Percentiles rank a stretch among this genome's conserved stretches.
phyloP scores from a whole-genome alignment of 2,888 invertebrate species.

The Biston stratarius region DNA sequence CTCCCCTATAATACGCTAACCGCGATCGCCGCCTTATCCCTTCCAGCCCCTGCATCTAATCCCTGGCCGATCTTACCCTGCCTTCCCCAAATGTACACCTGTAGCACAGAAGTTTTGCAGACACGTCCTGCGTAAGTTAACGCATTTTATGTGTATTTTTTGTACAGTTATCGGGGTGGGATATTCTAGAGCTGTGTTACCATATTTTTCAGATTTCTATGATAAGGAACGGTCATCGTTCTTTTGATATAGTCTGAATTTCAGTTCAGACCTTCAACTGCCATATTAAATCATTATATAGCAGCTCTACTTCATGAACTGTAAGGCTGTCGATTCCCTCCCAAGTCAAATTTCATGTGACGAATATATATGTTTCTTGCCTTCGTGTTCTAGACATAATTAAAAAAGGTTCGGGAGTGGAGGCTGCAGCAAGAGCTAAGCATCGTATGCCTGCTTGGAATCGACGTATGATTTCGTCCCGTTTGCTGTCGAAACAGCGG shows the following conservation, averaged over 20 bases:
- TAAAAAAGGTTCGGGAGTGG: too few relatives aligned
- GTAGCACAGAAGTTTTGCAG: neutral
- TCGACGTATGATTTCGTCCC: too few relatives aligned
- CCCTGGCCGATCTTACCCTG: constrained; percentile 12
- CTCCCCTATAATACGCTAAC: constrained; percentile 23
- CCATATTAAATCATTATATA: neutral
- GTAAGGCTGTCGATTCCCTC: too few relatives aligned
- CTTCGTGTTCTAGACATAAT: too few relatives aligned
- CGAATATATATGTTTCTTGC: too few relatives aligned
- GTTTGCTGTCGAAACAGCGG: too few relatives aligned
- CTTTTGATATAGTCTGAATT: neutral
- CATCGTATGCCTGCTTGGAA: too few relatives aligned
- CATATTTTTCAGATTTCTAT: neutral
- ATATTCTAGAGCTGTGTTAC: neutral
- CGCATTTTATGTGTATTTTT: constrained; percentile 12
- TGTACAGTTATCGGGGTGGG: constrained; percentile 11
- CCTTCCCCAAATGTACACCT: constrained; percentile 6
- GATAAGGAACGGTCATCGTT: neutral
- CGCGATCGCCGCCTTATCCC: constrained; percentile 21
- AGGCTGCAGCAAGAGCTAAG: too few relatives aligned
- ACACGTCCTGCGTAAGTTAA: constrained; percentile 1
- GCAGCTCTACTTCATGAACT: too few relatives aligned
- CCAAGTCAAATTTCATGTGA: too few relatives aligned
- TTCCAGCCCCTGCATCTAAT: constrained; percentile 14
- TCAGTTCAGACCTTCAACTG: neutral